Evolutionary conservation across 2,888 invertebrate genomes (phyloP), one percentile per base, ranked within the genome.

Genomic region (Eristalis arbustorum): DNA sequence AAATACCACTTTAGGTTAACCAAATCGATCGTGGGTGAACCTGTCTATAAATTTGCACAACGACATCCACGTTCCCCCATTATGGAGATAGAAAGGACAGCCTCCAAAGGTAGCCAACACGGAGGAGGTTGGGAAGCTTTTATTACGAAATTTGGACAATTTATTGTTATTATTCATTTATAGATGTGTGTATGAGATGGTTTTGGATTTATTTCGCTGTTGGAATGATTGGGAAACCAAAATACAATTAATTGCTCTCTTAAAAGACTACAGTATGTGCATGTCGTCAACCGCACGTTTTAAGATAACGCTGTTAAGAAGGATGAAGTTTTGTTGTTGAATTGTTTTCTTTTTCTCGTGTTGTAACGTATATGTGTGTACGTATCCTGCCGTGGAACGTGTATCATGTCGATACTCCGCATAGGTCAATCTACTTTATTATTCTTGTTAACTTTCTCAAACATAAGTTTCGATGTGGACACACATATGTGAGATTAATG

Each of bases 1-100:
- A 87, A 87, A 79, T 79, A 72, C 87, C 87, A 83, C 73, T 87
- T 83, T 63, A 83, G 83, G 87, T 82, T 83, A 83, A 87, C 87
- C 87, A 75, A 87, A 87, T 83, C 83, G 75, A 83, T 78, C 79
- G 69, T 40, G 74, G 81, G 87, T 67, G 75, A 59, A 83, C 78
- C 72, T 68, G 72, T 72, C 83, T 79, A 87, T 83, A 87, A 85
- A 85, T 85, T 85, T 85, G 56, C 66, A 57, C 77, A 25, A 49
- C 76, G 25, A 42, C 57, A 49, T 59, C 63, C 14, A 80, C 31
- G 59, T 59, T 37, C 67, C 76, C 68, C 67, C 25, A 49, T 49
- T 18, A 18, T 18, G 18, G 18, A 18, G 49, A 18, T 49, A 49
- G 18, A 49, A 49, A 18, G 49, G 49, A 49, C 49, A 49, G 49